Conservation (phyloP, 2,888 invertebrate species). For the Calameuta filiformis region DNA sequence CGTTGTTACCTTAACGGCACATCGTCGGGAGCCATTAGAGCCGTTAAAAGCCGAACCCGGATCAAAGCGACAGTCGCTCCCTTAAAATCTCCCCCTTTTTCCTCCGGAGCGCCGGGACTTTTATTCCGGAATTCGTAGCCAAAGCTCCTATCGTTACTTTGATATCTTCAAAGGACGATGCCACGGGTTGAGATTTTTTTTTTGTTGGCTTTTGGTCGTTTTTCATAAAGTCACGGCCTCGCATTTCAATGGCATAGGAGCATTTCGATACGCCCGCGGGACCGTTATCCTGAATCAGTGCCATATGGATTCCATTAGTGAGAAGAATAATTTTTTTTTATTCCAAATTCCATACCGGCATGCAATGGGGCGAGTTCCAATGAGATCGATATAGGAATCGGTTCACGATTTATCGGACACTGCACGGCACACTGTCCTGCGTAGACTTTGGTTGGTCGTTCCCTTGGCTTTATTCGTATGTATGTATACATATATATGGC, state of each 20-base stretch:
- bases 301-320: neutral
- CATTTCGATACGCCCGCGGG: neutral
- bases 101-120: neutral
- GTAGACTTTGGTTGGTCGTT: neutral
- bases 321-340: neutral
- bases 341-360: neutral
- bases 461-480: neutral
- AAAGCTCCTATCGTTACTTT: slow-evolving; percentile 1
- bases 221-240: neutral
- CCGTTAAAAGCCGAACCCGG: slow-evolving; percentile 2
- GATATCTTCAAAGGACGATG: neutral
- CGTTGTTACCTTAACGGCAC: slow-evolving; percentile 7
- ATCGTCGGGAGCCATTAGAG: slow-evolving; percentile 2
- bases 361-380: neutral
- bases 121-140: slow-evolving; percentile 1
- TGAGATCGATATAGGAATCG: neutral
- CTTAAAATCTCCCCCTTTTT: neutral
- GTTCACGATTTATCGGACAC: neutral
- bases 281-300: neutral
- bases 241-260: neutral
- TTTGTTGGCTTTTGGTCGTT: neutral
- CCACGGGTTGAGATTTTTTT: neutral
- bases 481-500: neutral
- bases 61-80: slow-evolving; percentile 1
- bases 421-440: neutral